Conservation (phyloP, 92 coral and sea anemone species). For the Palythoa heliodiscus region DNA sequence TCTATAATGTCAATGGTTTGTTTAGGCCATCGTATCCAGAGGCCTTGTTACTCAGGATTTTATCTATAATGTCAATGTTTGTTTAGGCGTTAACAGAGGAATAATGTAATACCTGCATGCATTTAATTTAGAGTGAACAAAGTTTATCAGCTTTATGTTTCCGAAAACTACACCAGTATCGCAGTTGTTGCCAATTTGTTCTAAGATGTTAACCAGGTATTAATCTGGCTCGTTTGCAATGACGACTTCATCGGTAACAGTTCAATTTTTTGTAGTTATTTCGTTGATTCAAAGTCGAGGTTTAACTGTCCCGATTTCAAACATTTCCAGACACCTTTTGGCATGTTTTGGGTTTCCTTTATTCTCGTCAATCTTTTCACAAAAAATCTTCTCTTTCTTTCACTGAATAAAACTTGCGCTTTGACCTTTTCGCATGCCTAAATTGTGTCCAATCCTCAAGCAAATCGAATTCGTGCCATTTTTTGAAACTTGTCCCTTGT, state of each 20-base stretch:
- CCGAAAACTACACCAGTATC: no score
- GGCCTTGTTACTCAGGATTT: background rate
- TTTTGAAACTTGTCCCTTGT: slow-evolving; percentile 24
- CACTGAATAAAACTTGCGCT: background rate
- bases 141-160: no score
- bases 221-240: no score
- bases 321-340: slow-evolving; percentile 14
- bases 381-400: background rate
- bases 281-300: background rate
- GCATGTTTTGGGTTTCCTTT: slow-evolving; percentile 3
- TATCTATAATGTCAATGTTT: background rate
- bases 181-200: no score
- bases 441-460: background rate
- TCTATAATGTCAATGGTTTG: no score
- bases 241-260: no score
- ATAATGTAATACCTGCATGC: no score
- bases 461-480: slow-evolving; percentile 1
- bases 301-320: background rate
- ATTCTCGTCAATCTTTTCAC: background rate
- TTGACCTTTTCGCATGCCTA: background rate
- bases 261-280: no score
- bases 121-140: no score
- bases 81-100: background rate
- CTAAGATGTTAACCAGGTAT: no score
- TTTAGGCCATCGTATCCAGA: no score